Evolutionary conservation across 1,140 invertebrate genomes (phyloP), one percentile per base, ranked within the genome.

Genomic region (Anagrus nilaparvatae): DNA sequence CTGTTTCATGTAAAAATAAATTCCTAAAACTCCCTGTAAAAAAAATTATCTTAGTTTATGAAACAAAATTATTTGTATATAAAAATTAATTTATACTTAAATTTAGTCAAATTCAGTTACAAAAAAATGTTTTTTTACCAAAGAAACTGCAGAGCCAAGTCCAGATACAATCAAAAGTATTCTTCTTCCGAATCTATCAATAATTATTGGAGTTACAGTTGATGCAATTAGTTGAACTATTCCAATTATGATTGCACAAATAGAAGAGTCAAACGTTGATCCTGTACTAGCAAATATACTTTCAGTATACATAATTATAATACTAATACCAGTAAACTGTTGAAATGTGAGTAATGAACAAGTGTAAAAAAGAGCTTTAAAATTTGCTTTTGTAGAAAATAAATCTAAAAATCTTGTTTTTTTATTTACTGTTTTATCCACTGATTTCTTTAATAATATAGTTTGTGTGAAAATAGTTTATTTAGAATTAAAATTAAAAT

Each of bases 241-340:
- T 9, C 85, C 88, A 43, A 93, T 74, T 18, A 91, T 78, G 36
- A 91, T 89, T 1, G 87, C 79, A 0, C 77, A 76, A 19, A 79
- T 58, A 16, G 71, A 67, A 0, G 77, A 61, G 14, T 76, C 59
- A 0, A 87, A 46, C 56, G 20, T 60, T 1, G 73, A 75, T 1
- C 77, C 75, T 5, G 84, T 74, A 5, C 71, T 70, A 1, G 60
- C 50, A 52, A 84, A 89, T 53, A 85, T 89, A 2, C 65, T 69
- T 28, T 80, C 75, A 43, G 84, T 78, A 57, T 85, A 89, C 60
- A 89, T 89, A 13, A 90, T 72, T 1, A 92, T 79, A 3, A 84
- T 80, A 60, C 88, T 90, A 52, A 86, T 85, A 16, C 87, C 87
- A 3, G 78, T 81, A n/a, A 88, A 65, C 60, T 87, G 83, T 53